Base-by-base conservation (phyloP, 2,888 invertebrate species). In the Lottia scabra region DNA sequence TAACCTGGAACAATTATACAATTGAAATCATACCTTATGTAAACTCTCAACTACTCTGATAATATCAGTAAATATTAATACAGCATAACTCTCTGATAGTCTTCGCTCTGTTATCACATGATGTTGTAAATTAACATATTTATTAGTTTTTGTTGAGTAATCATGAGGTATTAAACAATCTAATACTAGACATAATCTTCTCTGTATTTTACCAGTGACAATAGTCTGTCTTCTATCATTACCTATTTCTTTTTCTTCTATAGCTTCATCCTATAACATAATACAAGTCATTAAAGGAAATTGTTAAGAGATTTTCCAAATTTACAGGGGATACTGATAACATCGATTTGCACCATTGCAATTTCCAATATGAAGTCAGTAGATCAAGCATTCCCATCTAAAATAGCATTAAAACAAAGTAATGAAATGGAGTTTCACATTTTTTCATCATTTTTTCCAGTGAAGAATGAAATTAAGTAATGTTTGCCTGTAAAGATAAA, bases 31-130 rank as follows among this genome's bases (percentile, higher is more conserved):
- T 84, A 93, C 93, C 91, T 93, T 92, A 90, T 95, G 95, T 80
- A 95, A 91, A 89, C 92, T 92, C 69, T 93, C 92, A 1, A 95
- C 94, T 67, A 94, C 93, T 84, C 92, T 91, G 62, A 94, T 93
- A 80, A 94, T 93, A 87, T 94, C 93, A 85, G 92, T 93, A 86
- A 95, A 94, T 85, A 95, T 94, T 66, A 93, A 86, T 62, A 95
- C 91, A 1, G 94, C 94, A 86, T 94, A 94, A 81, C 92, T 92
- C 85, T 95, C 94, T 0, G 92, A 92, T 3, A 95, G 91, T 84
- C 93, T 94, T 86, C 94, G 94, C 74, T 94, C 93, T 88, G 92
- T 93, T 66, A 94, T 94, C 27, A 95, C 94, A 85, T 94, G 94
- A 83, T 94, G 86, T 73, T 87, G 87, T 6, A 87, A 80, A 72